These are phyloP conservation scores for Pachyramphus minor DNA, from an alignment of 2,113 vertebrate genomes.

Conservation along the genomic window DNA sequence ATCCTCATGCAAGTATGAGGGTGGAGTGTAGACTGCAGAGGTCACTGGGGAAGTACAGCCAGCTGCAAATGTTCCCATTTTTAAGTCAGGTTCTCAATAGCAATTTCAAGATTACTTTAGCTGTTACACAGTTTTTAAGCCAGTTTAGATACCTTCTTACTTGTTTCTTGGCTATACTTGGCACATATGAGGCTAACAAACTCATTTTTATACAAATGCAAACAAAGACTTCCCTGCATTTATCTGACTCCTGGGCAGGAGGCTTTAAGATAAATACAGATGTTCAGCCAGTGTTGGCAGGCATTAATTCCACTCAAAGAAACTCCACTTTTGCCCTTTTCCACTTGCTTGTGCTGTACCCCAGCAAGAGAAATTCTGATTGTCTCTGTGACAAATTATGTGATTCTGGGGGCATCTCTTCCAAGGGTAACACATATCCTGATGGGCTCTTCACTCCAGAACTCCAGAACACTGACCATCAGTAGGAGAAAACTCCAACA, in stretches of 20 bases:
- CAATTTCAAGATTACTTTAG: not conserved
- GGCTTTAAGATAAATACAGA: not conserved
- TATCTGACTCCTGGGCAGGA: not conserved
- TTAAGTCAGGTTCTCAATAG: not conserved
- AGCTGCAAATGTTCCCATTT: not conserved
- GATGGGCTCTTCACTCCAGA: not conserved
- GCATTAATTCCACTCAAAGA: not conserved
- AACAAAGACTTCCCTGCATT: not conserved
- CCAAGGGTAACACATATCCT: not conserved
- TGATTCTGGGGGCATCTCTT: not conserved
- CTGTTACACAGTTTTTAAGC: not conserved
- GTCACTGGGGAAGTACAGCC: not conserved
- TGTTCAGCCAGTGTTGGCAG: not conserved
- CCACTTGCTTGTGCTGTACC: not conserved
- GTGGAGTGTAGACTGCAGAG: not conserved
- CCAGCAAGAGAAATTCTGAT: not conserved
- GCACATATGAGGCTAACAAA: not conserved
- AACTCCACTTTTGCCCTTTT: not conserved
- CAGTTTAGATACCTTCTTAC: not conserved
- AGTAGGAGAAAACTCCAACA: not conserved
- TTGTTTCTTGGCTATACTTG: not conserved
- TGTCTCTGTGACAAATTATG: not conserved
- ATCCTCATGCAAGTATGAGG: not conserved
- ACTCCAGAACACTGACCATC: not conserved
- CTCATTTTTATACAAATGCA: not conserved